A percentile compares a stretch with the other conserved stretches of the same genome.
Evolutionary conservation across 2,113 vertebrate genomes (phyloP).

Genomic region (Ellobius talpinus): DNA sequence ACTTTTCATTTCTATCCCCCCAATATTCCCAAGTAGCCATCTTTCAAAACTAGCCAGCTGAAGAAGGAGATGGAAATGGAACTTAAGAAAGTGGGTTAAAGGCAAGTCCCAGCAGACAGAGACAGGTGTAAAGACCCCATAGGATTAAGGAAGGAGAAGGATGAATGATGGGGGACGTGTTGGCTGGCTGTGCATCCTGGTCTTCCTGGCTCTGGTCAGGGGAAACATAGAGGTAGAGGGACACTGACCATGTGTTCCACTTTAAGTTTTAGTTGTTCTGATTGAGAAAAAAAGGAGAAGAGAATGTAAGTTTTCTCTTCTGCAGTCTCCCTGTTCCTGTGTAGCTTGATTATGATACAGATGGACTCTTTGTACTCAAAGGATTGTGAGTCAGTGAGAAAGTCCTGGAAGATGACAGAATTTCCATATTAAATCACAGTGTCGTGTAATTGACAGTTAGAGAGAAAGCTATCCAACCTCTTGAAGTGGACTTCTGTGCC

Average conservation of each 20-base stretch:
- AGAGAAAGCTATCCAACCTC: not conserved
- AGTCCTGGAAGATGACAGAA: not conserved
- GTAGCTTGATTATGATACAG: not conserved
- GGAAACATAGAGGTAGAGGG: not conserved
- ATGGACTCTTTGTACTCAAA: too few relatives aligned
- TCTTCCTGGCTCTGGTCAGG: too few relatives aligned
- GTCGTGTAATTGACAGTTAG: not conserved
- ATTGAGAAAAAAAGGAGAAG: not conserved
- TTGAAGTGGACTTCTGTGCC: not conserved
- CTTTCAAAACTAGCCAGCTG: not conserved
- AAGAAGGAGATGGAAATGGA: not conserved
- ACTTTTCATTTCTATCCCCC: constrained; percentile 12
- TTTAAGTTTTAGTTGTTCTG: not conserved
- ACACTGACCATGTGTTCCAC: too few relatives aligned
- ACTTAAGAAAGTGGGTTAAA: not conserved
- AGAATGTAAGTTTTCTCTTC: not conserved
- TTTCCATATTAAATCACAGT: not conserved
- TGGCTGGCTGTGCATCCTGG: not conserved
- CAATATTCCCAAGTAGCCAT: not conserved
- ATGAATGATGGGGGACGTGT: too few relatives aligned
- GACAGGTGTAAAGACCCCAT: not conserved
- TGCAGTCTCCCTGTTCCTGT: not conserved
- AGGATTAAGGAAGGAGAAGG: not conserved
- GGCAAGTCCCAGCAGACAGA: not conserved
- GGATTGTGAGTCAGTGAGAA: not conserved